Conservation (phyloP, 2,113 vertebrate species). For the Bothrops jararaca region DNA sequence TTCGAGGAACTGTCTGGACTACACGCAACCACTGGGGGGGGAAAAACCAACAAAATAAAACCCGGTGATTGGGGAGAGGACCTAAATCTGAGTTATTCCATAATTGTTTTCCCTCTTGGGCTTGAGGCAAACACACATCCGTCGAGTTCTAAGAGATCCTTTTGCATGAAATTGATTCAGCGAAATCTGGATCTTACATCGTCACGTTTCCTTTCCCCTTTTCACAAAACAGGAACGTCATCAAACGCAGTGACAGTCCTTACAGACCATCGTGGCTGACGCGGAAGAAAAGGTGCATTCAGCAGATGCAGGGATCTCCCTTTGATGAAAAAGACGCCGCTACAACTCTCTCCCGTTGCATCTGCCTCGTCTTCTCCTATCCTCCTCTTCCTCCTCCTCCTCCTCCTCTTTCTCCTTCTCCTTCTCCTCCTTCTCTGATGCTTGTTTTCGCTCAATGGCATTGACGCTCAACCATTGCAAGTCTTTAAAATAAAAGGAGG, state of each 20-base stretch:
- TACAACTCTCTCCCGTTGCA: slow-evolving; percentile 48
- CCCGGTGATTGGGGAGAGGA: not conserved
- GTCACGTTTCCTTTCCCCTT: slow-evolving; percentile 62
- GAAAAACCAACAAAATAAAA: not conserved
- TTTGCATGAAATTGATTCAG: slow-evolving; percentile 54
- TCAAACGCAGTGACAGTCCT: slow-evolving; percentile 60
- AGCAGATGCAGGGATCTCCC: slow-evolving; percentile 59
- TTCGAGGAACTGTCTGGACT: slow-evolving; percentile 57
- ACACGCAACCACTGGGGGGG: not conserved
- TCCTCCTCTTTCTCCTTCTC: slow-evolving; percentile 51
- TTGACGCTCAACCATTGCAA: slow-evolving; percentile 66
- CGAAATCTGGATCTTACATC: slow-evolving; percentile 65
- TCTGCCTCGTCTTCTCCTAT: slow-evolving; percentile 30
- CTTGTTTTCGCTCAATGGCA: slow-evolving; percentile 65
- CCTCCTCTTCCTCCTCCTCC: slow-evolving; percentile 47
- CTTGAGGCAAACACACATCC: not conserved
- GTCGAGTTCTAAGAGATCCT: slow-evolving; percentile 53
- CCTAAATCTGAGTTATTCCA: slow-evolving; percentile 46
- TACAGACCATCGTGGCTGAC: slow-evolving; percentile 58
- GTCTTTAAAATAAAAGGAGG: not conserved
- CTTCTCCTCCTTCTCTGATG: slow-evolving; percentile 37
- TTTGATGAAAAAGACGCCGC: slow-evolving; percentile 57
- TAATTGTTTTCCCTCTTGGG: slow-evolving; percentile 54
- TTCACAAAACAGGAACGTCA: slow-evolving; percentile 66
- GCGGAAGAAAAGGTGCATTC: slow-evolving; percentile 49